Base-by-base conservation (phyloP, 2,797 vertebrate genomes). In the Neosilurus mollespiculum region DNA sequence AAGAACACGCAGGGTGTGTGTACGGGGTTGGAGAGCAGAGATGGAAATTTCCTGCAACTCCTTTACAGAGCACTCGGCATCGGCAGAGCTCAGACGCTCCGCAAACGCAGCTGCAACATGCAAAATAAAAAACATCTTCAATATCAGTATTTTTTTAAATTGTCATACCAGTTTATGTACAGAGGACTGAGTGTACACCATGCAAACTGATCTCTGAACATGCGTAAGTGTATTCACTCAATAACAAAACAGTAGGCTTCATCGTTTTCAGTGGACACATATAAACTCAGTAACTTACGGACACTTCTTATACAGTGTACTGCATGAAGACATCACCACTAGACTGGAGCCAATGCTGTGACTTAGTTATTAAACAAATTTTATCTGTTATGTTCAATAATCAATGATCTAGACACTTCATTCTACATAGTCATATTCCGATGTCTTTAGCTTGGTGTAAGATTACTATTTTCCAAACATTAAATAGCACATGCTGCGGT, bases 1-100 rank as follows among this genome's bases (percentile, higher is more conserved):
- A 90, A 98, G 90, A 3, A 94, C 93, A 87, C 93, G 92, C 84
- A 98, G 91, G 10, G 96, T 95, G 91, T 95, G 91, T 83, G 92
- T 93, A 67, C 93, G 93, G 70, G 96, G 96, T 8, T 93, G 94
- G 69, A 97, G 94, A 72, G 89, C 91, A 34, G 89, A 90, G 80
- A 92, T 90, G 0, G 93, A 91, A 76, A 97, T 93, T 89, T 93
- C 92, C 49, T 93, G 88, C 90, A 97, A 89, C 0, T 95, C 94
- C 70, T 92, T 92, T 3, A 95, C 89, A 88, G 94, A 92, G 54
- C 83, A 92, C 85, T 94, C 91, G 0, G 93, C 88, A 85, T 95
- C 94, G 53, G 94, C 92, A 9, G 93, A 92, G 61, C 93, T 94
- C 70, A 99, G 92, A 61, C 92, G 91, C 87, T 96, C 96, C 11